Conservation (phyloP, 2,797 vertebrate genomes). For the Neostethus bicornis region DNA sequence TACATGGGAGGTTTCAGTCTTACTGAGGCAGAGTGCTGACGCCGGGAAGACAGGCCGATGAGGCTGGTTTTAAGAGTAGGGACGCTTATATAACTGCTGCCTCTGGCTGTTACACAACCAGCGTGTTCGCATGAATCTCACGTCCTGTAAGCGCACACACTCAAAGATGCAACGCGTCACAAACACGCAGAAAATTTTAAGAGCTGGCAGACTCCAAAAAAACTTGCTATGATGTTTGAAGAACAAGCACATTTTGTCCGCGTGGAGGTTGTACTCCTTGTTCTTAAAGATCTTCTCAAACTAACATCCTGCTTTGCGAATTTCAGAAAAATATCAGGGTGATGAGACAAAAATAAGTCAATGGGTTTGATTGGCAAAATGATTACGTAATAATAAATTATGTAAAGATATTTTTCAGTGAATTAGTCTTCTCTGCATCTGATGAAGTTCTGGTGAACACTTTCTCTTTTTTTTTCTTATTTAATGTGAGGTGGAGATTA, state of each 20-base stretch:
- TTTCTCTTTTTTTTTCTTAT: neutral
- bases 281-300: constrained; percentile 6
- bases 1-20: neutral
- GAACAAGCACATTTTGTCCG: neutral
- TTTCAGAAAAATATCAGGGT: neutral
- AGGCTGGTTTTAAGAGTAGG: constrained; percentile 50
- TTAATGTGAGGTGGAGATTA: neutral
- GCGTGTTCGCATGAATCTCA: constrained; percentile 60
- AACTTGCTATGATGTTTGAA: constrained; percentile 13
- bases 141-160: constrained; percentile 15
- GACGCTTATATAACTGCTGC: constrained; percentile 68
- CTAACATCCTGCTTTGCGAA: neutral
- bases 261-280: constrained; percentile 5
- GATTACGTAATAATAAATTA: no score
- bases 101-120: constrained; percentile 73
- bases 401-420: neutral
- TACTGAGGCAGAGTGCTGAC: constrained; percentile 34
- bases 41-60: constrained; percentile 41
- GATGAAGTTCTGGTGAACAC: neutral
- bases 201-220: neutral
- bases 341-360: constrained; percentile 7
- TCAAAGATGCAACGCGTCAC: constrained; percentile 11
- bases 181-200: neutral
- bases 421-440: no score
- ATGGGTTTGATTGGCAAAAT: neutral